Evolutionary conservation across 2,888 invertebrate genomes (phyloP).

Genomic region (Thymelicus lineola): DNA sequence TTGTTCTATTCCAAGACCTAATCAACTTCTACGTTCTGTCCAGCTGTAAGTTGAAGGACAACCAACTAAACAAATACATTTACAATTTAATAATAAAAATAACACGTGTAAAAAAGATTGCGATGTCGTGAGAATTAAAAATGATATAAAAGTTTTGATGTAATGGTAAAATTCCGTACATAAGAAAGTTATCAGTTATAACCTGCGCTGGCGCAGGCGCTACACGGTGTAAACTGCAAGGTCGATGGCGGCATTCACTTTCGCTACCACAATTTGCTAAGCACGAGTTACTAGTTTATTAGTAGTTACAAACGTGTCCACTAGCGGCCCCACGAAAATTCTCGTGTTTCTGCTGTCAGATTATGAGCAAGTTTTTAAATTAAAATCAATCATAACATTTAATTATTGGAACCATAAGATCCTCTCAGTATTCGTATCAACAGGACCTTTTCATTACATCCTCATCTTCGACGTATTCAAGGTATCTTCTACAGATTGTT

Average conservation of each 20-base stretch:
- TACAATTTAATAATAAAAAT: too few species aligned
- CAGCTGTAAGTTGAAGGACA: too few species aligned
- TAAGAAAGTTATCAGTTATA: constrained; percentile 42
- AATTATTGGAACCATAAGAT: too few species aligned
- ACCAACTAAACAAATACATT: too few species aligned
- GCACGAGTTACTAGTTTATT: constrained; percentile 53
- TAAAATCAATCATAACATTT: too few species aligned
- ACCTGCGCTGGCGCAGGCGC: constrained; percentile 15
- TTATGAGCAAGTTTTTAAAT: too few species aligned
- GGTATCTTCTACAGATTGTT: too few species aligned
- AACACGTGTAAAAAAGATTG: constrained; percentile 10
- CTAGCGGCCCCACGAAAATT: background rate
- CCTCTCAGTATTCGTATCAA: too few species aligned
- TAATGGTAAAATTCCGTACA: constrained; percentile 30
- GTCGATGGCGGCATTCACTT: constrained; percentile 71
- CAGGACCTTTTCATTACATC: too few species aligned
- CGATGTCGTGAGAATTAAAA: constrained; percentile 12
- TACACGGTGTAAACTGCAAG: constrained; percentile 58
- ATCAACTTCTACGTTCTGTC: too few species aligned
- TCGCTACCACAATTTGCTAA: constrained; percentile 64
- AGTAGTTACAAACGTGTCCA: constrained; percentile 41
- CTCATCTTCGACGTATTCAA: too few species aligned
- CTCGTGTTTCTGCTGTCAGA: too few species aligned
- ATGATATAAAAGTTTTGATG: constrained; percentile 9
- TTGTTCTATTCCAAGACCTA: background rate